phyloP scores from a whole-genome alignment of 2,113 vertebrate genomes.

The Edolisoma coerulescens region DNA sequence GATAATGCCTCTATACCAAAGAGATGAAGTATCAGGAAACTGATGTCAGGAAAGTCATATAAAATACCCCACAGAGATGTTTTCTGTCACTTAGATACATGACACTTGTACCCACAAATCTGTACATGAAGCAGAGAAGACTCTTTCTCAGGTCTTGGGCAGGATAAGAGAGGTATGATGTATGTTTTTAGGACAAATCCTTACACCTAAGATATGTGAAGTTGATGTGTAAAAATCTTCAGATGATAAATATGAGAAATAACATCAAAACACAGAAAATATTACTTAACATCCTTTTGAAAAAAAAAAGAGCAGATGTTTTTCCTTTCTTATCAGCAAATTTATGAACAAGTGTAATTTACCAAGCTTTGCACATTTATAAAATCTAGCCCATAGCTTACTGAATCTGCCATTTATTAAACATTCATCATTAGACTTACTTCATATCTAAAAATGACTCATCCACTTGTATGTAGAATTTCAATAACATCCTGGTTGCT shows the following conservation, averaged over 20 bases:
- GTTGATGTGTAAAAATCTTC: not conserved
- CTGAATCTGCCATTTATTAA: not conserved
- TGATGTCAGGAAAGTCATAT: not conserved
- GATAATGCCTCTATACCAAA: not conserved
- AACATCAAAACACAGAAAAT: not conserved
- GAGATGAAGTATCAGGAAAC: not conserved
- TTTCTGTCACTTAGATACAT: not conserved
- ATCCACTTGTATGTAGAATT: conserved; percentile 9
- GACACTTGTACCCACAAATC: not conserved
- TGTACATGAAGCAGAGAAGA: not conserved
- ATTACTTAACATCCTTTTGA: not conserved
- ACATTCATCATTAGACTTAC: not conserved
- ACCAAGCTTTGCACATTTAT: not conserved
- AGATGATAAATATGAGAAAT: not conserved
- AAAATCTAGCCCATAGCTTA: not conserved
- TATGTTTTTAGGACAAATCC: not conserved
- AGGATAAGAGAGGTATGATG: not conserved
- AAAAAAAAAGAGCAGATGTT: not conserved
- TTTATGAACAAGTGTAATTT: not conserved
- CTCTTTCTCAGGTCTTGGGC: not conserved
- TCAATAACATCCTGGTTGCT: conserved; percentile 58
- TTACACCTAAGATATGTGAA: not conserved
- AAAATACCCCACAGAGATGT: not conserved
- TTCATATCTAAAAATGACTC: not conserved
- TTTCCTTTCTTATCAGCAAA: not conserved